Percentiles rank a stretch among this genome's conserved stretches.
These are phyloP conservation scores for Spinus olivaceus DNA, from an alignment of 2,797 vertebrate genomes.

Conservation along the genomic window DNA sequence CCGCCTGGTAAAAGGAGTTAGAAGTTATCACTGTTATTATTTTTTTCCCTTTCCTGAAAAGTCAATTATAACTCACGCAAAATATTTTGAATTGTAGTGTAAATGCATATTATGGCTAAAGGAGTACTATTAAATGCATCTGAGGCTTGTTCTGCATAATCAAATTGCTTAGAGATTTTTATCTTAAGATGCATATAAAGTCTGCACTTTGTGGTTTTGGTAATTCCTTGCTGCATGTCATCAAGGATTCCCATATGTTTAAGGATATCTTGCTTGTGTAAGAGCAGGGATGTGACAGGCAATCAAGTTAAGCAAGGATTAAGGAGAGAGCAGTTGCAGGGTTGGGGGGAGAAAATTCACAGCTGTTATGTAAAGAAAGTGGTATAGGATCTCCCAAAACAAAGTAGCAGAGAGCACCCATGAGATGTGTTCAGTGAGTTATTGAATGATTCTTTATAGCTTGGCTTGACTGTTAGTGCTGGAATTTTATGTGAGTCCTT, in stretches of 20 bases:
- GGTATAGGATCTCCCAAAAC: background rate
- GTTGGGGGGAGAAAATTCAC: background rate
- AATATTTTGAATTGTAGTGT: background rate
- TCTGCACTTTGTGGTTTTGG: background rate
- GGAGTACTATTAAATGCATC: background rate
- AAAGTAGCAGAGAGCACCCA: background rate
- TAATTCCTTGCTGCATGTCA: background rate
- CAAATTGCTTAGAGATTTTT: background rate
- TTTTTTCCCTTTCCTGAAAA: background rate
- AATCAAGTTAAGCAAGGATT: background rate
- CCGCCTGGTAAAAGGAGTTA: background rate
- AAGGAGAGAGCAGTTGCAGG: background rate
- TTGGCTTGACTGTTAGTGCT: background rate
- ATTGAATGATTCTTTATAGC: background rate
- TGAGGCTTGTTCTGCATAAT: background rate
- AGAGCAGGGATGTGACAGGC: background rate
- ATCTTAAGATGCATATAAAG: background rate
- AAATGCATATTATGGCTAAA: accelerated
- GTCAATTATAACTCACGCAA: background rate
- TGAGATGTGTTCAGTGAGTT: background rate
- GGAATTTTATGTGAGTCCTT: background rate
- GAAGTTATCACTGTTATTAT: background rate
- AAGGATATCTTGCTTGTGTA: background rate
- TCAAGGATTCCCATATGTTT: background rate
- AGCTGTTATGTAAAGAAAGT: background rate